These are phyloP conservation scores for Chionomys nivalis DNA, from an alignment of 2,113 vertebrate genomes.

Conservation along the genomic window DNA sequence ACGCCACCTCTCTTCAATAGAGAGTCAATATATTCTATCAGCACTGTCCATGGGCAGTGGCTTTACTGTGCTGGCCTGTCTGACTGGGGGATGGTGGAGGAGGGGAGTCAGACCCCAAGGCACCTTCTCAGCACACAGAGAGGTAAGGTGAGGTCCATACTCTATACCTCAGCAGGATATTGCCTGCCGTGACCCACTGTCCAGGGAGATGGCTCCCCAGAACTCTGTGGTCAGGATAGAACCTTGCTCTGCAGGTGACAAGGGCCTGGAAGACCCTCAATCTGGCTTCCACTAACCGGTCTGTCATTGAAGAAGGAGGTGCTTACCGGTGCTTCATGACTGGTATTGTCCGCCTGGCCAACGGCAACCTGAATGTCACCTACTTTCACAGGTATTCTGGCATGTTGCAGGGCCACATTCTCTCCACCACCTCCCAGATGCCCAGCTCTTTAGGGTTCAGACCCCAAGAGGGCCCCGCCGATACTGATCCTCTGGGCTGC, in stretches of 20 bases:
- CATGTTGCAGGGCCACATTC: too few species aligned
- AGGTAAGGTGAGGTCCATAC: not conserved
- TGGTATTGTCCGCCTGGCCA: not conserved
- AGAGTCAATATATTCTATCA: too few species aligned
- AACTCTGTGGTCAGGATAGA: not conserved
- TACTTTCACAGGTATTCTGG: not conserved
- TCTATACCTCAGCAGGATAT: not conserved
- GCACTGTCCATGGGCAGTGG: not conserved
- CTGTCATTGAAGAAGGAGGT: not conserved
- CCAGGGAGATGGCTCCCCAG: not conserved
- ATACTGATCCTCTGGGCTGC: not conserved
- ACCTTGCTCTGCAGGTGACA: not conserved
- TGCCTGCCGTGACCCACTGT: not conserved
- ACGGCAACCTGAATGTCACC: not conserved
- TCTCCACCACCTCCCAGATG: too few species aligned
- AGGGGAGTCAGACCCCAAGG: not conserved
- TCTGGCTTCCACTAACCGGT: not conserved
- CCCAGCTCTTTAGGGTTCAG: not conserved
- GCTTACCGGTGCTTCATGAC: not conserved
- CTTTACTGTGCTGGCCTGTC: not conserved
- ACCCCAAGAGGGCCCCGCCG: rapidly evolving
- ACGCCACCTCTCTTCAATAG: not conserved
- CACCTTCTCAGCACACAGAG: too few species aligned
- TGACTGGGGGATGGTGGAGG: not conserved
- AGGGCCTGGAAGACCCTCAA: not conserved